A percentile compares a stretch with the other conserved stretches of the same genome.
Evolutionary conservation across 2,888 invertebrate genomes (phyloP).

Genomic region (Watsonalla cultraria): DNA sequence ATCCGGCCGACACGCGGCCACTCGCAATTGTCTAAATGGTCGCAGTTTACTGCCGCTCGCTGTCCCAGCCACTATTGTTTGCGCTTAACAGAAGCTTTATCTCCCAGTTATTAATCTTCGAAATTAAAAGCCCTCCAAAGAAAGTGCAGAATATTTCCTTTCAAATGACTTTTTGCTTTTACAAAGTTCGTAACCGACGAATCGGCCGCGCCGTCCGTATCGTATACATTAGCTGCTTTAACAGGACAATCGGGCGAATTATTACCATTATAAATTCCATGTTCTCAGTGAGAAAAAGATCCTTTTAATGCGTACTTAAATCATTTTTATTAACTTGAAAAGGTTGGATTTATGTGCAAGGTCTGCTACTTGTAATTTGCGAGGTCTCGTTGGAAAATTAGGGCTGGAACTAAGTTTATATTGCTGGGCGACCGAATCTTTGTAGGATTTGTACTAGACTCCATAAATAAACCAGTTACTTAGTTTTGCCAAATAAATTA

Average conservation of each 20-base stretch:
- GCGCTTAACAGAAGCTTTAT: constrained; percentile 36
- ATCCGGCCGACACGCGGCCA: constrained; percentile 16
- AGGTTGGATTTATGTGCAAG: constrained; percentile 66
- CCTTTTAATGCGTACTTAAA: constrained; percentile 70
- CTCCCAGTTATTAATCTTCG: constrained; percentile 42
- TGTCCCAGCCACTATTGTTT: constrained; percentile 42
- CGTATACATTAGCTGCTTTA: constrained; percentile 18
- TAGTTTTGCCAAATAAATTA: too few relatives aligned
- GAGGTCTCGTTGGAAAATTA: constrained; percentile 45
- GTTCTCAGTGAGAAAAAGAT: constrained; percentile 58
- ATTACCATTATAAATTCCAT: constrained; percentile 64
- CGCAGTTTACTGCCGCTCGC: constrained; percentile 22
- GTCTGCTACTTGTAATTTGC: constrained; percentile 57
- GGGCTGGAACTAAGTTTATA: constrained; percentile 23
- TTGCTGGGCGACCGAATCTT: constrained; percentile 6
- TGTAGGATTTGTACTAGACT: neutral
- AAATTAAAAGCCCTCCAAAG: constrained; percentile 37
- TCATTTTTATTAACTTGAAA: constrained; percentile 75
- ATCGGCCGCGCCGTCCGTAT: neutral
- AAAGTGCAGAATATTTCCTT: constrained; percentile 25
- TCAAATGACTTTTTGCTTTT: constrained; percentile 18
- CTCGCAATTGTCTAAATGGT: constrained; percentile 34
- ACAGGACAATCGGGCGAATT: constrained; percentile 55
- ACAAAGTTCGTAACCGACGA: constrained; percentile 6
- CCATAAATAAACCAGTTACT: too few relatives aligned